Evolutionary conservation across 2,888 invertebrate genomes (phyloP).

Genomic region (Phlogophora meticulosa): DNA sequence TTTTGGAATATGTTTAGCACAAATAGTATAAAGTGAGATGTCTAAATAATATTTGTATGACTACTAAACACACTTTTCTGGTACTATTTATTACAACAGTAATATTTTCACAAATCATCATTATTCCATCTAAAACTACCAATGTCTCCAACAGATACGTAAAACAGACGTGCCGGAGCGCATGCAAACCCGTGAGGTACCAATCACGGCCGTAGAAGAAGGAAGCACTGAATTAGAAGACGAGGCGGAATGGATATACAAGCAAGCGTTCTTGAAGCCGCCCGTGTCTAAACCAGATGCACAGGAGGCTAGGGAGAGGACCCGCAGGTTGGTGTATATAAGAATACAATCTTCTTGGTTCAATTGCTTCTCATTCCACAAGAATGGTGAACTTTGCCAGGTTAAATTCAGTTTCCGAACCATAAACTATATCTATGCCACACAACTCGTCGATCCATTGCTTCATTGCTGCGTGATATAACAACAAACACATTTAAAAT

Average conservation of each 20-base stretch:
- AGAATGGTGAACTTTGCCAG: background rate
- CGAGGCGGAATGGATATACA: conserved; percentile 99
- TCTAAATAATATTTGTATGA: too few species aligned
- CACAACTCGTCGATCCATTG: too few species aligned
- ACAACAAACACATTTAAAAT: too few species aligned
- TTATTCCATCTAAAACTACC: background rate
- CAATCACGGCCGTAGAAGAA: conserved; percentile 95
- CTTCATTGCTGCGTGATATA: too few species aligned
- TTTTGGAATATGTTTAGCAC: too few species aligned
- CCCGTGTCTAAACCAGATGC: conserved; percentile 94
- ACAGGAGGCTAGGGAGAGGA: conserved; percentile 91
- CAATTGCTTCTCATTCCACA: background rate
- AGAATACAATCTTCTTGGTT: background rate
- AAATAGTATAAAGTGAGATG: too few species aligned
- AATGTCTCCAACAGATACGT: conserved; percentile 91
- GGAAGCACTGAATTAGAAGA: conserved; percentile 97
- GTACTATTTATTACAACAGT: too few species aligned
- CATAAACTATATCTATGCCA: too few species aligned
- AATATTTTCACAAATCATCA: background rate
- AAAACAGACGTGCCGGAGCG: conserved; percentile 97
- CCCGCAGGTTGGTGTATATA: conserved; percentile 76
- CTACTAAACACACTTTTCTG: too few species aligned
- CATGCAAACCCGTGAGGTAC: conserved; percentile 97
- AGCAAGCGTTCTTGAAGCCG: conserved; percentile 96
- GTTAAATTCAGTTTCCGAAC: too few species aligned